A percentile compares a stretch with the other conserved stretches of the same genome.
Conservation (phyloP, 2,113 vertebrate genomes). For the Vidua macroura region DNA sequence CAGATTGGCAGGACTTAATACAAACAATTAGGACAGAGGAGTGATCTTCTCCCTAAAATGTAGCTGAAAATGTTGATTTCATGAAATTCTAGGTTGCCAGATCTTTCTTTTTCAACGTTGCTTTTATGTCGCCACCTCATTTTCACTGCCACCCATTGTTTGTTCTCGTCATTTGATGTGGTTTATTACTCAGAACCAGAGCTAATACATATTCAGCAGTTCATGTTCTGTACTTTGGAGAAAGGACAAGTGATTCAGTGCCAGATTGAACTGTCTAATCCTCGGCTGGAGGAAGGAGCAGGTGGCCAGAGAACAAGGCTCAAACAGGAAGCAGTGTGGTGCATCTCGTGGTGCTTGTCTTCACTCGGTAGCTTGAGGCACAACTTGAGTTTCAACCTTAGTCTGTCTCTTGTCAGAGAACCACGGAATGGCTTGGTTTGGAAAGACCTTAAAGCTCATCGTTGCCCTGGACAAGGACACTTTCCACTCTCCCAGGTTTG, state of each 20-base stretch:
- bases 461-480: background rate
- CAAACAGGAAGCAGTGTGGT: background rate
- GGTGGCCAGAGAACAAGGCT: slow-evolving; percentile 32
- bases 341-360: background rate
- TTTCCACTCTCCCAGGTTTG: rapidly evolving
- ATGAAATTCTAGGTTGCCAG: background rate
- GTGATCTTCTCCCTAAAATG: background rate
- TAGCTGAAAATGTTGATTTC: background rate
- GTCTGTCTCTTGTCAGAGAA: background rate
- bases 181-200: slow-evolving; percentile 62
- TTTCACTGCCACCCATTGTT: slow-evolving; percentile 45
- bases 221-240: slow-evolving; percentile 18
- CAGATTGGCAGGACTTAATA: background rate
- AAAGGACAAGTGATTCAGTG: slow-evolving; percentile 32
- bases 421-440: background rate
- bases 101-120: slow-evolving; percentile 21
- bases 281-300: slow-evolving; percentile 21
- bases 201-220: slow-evolving; percentile 50
- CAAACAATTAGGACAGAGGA: background rate
- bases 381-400: background rate
- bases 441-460: background rate
- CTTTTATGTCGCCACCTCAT: slow-evolving; percentile 61
- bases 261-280: background rate
- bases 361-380: background rate
- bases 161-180: slow-evolving; percentile 48